Base-by-base conservation (phyloP, 1,140 invertebrate species). In the Drosophila leontia region DNA sequence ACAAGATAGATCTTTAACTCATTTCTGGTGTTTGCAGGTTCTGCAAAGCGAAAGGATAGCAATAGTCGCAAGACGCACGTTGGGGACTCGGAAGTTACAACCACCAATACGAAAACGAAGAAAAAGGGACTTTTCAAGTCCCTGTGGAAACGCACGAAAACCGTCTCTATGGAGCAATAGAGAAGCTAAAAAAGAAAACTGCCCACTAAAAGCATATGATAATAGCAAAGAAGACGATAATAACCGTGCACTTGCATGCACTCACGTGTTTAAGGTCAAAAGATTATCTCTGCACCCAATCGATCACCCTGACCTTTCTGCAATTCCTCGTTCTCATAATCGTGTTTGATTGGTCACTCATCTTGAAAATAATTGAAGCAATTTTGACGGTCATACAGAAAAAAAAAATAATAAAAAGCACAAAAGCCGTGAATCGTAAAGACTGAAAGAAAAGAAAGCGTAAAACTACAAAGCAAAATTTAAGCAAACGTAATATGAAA, bases 121-220 rank as follows among this genome's bases (percentile, higher is more conserved):
- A 96, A 97, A 93, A 96, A 96, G 92, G 95, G 96, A 56, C 96
- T 97, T 90, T 97, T 97, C 93, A 96, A 96, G 93, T 96, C 94
- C 91, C 95, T 97, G 69, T 97, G 96, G 96, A 97, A 97, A 92
- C 94, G 95, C 64, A 96, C 96, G 57, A 95, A 96, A 57, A 96
- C 97, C 88, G 96, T 96, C 92, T 97, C 96, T 29, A 93, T 97
- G 92, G 96, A 97, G 92, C 96, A 97, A 91, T 95, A 95, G 94
- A 65, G n/a, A 39, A 64, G 61, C 58, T 35, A 63, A 77, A 50
- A 83, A 9, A 32, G 1, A 15, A 39, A 26, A 56, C 81, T 91
- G 71, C 75, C 86, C 35, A 47, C 23, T 29, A 39, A 7, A 17
- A 51, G 29, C 55, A 50, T 65, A 77, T 67, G 55, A 55, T 37